Evolutionary conservation across 2,113 vertebrate species (phyloP).

Genomic region (Rhodinocichla rosea): DNA sequence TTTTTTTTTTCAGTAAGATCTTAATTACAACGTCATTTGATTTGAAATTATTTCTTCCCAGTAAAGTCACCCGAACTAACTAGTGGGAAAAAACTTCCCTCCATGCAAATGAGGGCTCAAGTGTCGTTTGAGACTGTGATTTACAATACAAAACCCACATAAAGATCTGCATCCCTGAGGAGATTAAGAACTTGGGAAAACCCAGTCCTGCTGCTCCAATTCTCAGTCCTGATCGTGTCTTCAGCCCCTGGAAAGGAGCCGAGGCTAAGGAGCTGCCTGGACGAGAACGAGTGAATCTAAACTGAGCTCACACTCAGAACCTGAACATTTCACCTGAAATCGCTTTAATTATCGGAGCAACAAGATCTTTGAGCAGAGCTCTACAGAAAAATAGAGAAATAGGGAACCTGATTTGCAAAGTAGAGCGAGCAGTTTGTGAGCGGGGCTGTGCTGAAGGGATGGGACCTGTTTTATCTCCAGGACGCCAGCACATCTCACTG

Average conservation of each 20-base stretch:
- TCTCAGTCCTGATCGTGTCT: not conserved
- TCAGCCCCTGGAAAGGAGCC: not conserved
- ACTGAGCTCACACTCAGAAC: not conserved
- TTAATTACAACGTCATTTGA: not conserved
- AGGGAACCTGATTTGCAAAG: not conserved
- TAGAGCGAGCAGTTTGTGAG: not conserved
- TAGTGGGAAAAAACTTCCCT: not conserved
- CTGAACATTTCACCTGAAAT: not conserved
- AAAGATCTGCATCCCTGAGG: not conserved
- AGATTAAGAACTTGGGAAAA: not conserved
- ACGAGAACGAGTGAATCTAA: not conserved
- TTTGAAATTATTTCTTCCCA: not conserved
- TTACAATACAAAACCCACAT: not conserved
- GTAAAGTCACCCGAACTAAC: not conserved
- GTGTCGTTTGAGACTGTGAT: not conserved
- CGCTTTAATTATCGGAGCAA: not conserved
- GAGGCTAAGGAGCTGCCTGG: not conserved
- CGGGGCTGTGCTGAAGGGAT: not conserved
- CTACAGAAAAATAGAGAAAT: not conserved
- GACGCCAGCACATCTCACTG: not conserved
- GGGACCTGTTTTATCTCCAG: not conserved
- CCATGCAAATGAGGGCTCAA: not conserved
- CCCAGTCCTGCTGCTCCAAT: not conserved
- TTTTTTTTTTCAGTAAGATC: not conserved
- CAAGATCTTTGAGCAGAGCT: not conserved